Evolutionary conservation across 2,888 invertebrate species (phyloP), one percentile per base, ranked within the genome.

Genomic region (Drosophila macrothrix): DNA sequence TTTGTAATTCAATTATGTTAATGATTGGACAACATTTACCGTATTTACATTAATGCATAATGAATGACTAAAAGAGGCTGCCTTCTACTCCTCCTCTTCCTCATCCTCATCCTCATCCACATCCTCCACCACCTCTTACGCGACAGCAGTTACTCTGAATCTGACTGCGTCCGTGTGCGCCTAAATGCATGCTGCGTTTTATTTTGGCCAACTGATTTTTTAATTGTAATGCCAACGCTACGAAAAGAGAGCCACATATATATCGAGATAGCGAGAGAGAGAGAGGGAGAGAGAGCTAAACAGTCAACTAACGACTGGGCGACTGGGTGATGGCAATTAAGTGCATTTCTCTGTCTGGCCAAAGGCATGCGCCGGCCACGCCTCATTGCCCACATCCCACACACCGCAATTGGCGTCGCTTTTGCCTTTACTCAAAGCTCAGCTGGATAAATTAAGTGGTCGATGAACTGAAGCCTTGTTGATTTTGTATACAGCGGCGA

Each of bases 11-110:
- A 92, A 92, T 92, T 92, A 92, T 92, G 92, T 92, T 92, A 92
- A 92, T 92, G 92, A 92, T 92, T 92, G 92, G 90, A 92, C 92
- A 92, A 92, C 92, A 92, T 92, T 92, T 92, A 91, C 91, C 91
- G 92, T 92, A 92, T 92, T 92, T 92, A 91, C 92, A 92, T 91
- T 92, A 92, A 92, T 92, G 92, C 92, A 92, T 92, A 92, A 92
- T 92, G 91, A 92, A 92, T 92, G 90, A 92, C 87, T 82, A 78
- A 66, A 72, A 74, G 53, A 28, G 63, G 53, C 53, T 62, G 37
- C n/a, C 28, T 19, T 4, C 14, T 4, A 2, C 25, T 33, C 14
- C 19, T 12, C 28, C 53, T 14, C 12, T 10, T 4, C 14, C 29
- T 29, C 29, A 0, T 29, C 29, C 28, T 5, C 28, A 10, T 33